These are phyloP conservation scores for Diplazon laetatorius DNA, from an alignment of 2,888 invertebrate species.

Conservation along the genomic window DNA sequence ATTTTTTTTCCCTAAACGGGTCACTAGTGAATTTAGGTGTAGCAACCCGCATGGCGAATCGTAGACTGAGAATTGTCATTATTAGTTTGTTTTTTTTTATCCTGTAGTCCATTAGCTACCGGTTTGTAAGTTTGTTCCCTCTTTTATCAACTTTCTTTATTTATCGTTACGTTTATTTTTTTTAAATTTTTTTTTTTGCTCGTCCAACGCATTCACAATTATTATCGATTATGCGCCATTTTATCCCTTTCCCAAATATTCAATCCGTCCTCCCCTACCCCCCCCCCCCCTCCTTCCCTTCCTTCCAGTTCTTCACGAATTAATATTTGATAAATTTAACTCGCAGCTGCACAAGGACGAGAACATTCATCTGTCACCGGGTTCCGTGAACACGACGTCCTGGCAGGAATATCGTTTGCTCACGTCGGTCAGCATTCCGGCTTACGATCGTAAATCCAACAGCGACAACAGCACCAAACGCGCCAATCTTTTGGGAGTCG, in stretches of 20 bases:
- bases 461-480: constrained; percentile 84
- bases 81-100: constrained; percentile 6
- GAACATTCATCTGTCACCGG: constrained; percentile 70
- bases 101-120: constrained; percentile 8
- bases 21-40: not conserved
- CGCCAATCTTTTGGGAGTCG: constrained; percentile 95
- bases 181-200: constrained; percentile 1
- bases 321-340: not conserved
- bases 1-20: not conserved
- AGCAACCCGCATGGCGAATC: constrained; percentile 53
- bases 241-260: too few relatives aligned
- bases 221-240: constrained; percentile 20
- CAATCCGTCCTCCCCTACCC: too few relatives aligned
- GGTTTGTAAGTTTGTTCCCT: constrained; percentile 14
- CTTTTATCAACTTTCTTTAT: constrained; percentile 3
- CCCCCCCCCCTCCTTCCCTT: too few relatives aligned
- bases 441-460: constrained; percentile 90
- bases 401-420: constrained; percentile 87
- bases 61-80: constrained; percentile 24
- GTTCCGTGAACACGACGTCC: constrained; percentile 69
- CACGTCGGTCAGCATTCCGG: constrained; percentile 96
- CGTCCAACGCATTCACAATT: too few relatives aligned
- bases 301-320: not conserved
- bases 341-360: constrained; percentile 71
- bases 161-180: too few relatives aligned